Percentiles rank a stretch among this genome's conserved stretches.
These are phyloP conservation scores for Astyanax mexicanus DNA, from an alignment of 2,797 vertebrate species.

Conservation along the genomic window DNA sequence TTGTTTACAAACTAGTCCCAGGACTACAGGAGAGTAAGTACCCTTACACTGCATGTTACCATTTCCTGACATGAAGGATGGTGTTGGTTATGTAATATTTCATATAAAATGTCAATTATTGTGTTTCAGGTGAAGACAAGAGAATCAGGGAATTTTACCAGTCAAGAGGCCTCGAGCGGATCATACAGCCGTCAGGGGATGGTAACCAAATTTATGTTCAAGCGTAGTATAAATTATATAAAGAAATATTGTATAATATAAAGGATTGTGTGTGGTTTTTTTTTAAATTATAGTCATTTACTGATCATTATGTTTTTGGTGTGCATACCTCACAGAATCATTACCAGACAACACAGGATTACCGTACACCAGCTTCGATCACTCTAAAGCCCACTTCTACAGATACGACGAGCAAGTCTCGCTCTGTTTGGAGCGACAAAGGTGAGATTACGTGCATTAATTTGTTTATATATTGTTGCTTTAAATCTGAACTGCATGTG, in stretches of 20 bases:
- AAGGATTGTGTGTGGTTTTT: neutral
- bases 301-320: neutral
- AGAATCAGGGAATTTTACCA: slow-evolving; percentile 97
- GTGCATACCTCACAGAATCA: slow-evolving; percentile 73
- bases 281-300: neutral
- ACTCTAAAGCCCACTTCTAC: slow-evolving; percentile 96
- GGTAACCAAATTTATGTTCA: slow-evolving; percentile 70
- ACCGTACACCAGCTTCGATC: slow-evolving; percentile 93
- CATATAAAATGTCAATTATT: neutral
- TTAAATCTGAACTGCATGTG: neutral
- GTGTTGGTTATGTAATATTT: neutral
- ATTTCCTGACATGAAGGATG: too few species aligned
- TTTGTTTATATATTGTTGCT: neutral
- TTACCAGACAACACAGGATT: slow-evolving; percentile 87
- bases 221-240: too few species aligned
- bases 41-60: neutral
- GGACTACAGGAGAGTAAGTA: slow-evolving; percentile 95
- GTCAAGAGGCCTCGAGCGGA: slow-evolving; percentile 91
- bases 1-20: slow-evolving; percentile 97
- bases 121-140: slow-evolving; percentile 89
- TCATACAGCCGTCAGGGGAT: slow-evolving; percentile 87
- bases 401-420: slow-evolving; percentile 96
- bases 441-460: slow-evolving; percentile 73
- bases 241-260: too few species aligned
- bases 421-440: slow-evolving; percentile 92